phyloP scores from a whole-genome alignment of 1,140 invertebrate species.

The Aricia agestis region DNA sequence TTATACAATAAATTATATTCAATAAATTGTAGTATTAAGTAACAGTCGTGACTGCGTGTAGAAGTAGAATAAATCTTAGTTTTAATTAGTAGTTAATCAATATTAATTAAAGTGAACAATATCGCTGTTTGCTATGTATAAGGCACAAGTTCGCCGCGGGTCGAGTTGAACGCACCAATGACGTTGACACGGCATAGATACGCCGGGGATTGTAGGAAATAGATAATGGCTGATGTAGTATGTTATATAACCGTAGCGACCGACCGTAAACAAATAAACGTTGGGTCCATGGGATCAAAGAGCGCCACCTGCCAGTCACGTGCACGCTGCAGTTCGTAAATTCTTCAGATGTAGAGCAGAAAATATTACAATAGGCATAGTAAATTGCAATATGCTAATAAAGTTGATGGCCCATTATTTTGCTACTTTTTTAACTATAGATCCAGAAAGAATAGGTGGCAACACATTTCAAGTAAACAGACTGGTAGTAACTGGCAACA shows the following conservation, averaged over 20 bases:
- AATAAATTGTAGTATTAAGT: not conserved
- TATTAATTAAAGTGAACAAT: slow-evolving; percentile 5
- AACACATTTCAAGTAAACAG: too few species aligned
- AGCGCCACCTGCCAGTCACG: not conserved
- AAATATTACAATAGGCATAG: too few species aligned
- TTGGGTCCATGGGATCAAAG: not conserved
- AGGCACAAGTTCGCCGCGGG: not conserved
- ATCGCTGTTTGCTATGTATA: not conserved
- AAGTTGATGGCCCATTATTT: too few species aligned
- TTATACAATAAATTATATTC: not conserved
- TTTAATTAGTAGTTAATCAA: not conserved
- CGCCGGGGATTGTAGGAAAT: slow-evolving; percentile 3
- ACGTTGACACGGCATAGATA: slow-evolving; percentile 11
- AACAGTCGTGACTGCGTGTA: not conserved
- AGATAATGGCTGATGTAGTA: slow-evolving; percentile 5
- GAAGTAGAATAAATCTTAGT: not conserved
- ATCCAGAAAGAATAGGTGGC: too few species aligned
- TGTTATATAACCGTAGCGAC: not conserved
- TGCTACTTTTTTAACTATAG: too few species aligned
- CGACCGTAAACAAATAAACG: not conserved
- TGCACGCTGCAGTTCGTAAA: not conserved
- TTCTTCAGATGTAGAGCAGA: not conserved
- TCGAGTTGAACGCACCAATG: slow-evolving; percentile 35
- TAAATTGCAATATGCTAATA: too few species aligned
- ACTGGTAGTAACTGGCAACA: too few species aligned